Evolutionary conservation across 2,797 vertebrate species (phyloP).

Genomic region (Emydoidea blandingii): DNA sequence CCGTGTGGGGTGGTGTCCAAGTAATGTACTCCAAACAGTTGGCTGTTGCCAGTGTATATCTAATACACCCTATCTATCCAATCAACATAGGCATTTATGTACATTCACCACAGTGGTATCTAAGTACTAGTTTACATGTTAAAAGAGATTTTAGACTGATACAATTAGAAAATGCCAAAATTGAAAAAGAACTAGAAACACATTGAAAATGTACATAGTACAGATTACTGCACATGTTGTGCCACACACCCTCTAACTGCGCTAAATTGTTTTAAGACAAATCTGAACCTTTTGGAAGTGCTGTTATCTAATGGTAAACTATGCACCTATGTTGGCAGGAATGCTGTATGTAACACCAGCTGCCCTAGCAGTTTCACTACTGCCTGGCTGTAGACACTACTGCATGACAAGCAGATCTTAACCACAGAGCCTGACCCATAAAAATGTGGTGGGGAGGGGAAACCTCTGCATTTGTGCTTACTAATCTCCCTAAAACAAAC

Average conservation of each 20-base stretch:
- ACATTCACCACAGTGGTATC: background rate
- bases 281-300: background rate
- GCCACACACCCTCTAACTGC: background rate
- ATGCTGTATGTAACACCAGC: background rate
- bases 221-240: background rate
- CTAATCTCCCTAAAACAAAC: background rate
- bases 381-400: no score
- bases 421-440: background rate
- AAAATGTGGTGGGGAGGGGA: background rate
- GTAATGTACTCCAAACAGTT: background rate
- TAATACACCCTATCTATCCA: background rate
- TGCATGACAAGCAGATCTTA: background rate
- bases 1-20: background rate
- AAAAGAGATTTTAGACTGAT: background rate
- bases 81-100: background rate
- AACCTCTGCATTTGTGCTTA: background rate
- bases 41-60: background rate
- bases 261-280: background rate
- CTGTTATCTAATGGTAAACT: no score
- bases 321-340: background rate
- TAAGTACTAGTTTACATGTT: background rate
- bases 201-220: background rate
- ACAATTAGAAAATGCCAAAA: background rate
- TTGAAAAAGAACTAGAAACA: no score
- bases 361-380: background rate